Evolutionary conservation across 2,113 vertebrate species (phyloP).

Genomic region (Catharus fuscescens): DNA sequence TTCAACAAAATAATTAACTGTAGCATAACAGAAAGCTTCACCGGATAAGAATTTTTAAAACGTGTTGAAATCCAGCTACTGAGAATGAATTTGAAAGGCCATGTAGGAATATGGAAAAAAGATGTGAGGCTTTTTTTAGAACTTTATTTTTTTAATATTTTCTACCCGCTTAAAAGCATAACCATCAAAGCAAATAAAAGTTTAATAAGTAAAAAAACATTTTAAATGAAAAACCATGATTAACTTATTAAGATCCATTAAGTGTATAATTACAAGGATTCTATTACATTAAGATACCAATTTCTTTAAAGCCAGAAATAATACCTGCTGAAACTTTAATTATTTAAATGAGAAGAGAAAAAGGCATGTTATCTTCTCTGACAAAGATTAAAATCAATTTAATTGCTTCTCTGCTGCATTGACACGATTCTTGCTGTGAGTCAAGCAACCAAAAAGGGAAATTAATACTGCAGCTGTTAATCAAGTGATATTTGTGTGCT

Average conservation of each 20-base stretch:
- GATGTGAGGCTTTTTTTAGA: slow-evolving; percentile 7
- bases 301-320: slow-evolving; percentile 86
- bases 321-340: slow-evolving; percentile 88
- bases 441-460: slow-evolving; percentile 86
- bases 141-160: slow-evolving; percentile 43
- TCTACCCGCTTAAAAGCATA: slow-evolving; percentile 61
- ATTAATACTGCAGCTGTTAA: slow-evolving; percentile 85
- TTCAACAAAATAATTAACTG: slow-evolving; percentile 55
- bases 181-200: slow-evolving; percentile 77
- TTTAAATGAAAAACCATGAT: slow-evolving; percentile 82
- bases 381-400: slow-evolving; percentile 90
- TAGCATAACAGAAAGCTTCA: slow-evolving; percentile 19
- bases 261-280: slow-evolving; percentile 85
- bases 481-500: slow-evolving; percentile 79
- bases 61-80: slow-evolving; percentile 20
- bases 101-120: background rate
- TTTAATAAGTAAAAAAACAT: slow-evolving; percentile 77
- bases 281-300: slow-evolving; percentile 83
- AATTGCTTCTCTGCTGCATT: slow-evolving; percentile 86
- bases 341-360: slow-evolving; percentile 87
- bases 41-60: background rate
- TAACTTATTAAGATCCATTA: slow-evolving; percentile 86
- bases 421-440: slow-evolving; percentile 85
- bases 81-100: slow-evolving; percentile 46
- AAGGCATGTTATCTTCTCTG: slow-evolving; percentile 85